These are phyloP conservation scores for Theropithecus gelada DNA, from an alignment of 2,113 vertebrate genomes.

Conservation along the genomic window DNA sequence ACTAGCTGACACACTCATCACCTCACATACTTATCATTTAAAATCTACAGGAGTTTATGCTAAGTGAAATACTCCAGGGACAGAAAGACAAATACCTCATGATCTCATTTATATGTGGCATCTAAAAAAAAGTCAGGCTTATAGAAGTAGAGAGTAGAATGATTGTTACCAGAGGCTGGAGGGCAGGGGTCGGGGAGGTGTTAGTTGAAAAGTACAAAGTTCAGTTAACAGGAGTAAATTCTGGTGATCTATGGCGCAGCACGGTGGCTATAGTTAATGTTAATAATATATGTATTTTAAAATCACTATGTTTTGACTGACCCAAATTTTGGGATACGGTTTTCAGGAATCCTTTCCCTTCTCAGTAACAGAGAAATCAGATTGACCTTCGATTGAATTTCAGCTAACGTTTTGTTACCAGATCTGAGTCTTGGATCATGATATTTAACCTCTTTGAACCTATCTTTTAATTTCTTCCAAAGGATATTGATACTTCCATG, in stretches of 20 bases:
- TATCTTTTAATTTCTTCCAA: not conserved
- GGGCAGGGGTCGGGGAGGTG: no score
- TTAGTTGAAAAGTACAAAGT: not conserved
- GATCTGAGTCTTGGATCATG: not conserved
- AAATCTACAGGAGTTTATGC: not conserved
- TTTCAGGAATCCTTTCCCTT: not conserved
- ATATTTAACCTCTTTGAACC: not conserved
- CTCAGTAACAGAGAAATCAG: not conserved
- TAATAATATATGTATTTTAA: not conserved
- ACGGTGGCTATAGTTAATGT: accelerated
- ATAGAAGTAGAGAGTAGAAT: no score
- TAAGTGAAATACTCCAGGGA: no score
- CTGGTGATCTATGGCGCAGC: not conserved
- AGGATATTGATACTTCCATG: accelerated
- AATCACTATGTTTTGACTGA: not conserved
- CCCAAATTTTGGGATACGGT: not conserved
- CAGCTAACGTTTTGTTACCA: accelerated
- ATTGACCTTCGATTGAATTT: not conserved
- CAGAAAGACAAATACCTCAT: not conserved
- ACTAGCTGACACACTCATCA: no score
- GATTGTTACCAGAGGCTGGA: no score
- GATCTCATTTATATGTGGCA: no score
- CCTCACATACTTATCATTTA: not conserved
- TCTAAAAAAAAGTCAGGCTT: not conserved
- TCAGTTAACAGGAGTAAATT: not conserved